Conservation (phyloP, 2,797 vertebrate species). For the Neostethus bicornis region DNA sequence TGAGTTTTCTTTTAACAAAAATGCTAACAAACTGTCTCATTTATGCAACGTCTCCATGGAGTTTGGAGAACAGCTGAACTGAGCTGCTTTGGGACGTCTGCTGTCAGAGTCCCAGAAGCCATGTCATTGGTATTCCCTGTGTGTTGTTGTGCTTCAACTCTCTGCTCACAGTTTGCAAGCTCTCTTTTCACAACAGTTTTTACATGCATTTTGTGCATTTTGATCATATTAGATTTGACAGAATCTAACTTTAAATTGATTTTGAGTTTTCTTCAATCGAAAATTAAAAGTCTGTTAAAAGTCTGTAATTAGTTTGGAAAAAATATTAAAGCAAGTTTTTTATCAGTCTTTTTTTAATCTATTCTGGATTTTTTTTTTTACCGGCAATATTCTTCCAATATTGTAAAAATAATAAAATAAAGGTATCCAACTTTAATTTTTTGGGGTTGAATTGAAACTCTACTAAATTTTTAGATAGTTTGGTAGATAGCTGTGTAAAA, state of each 20-base stretch:
- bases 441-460: too few relatives aligned
- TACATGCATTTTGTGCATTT: slow-evolving; percentile 22
- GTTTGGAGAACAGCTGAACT: slow-evolving; percentile 40
- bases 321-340: too few relatives aligned
- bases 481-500: too few relatives aligned
- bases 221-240: background rate
- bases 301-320: too few relatives aligned
- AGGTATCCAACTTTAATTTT: too few relatives aligned
- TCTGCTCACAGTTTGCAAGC: slow-evolving; percentile 31
- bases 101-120: slow-evolving; percentile 44
- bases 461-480: too few relatives aligned
- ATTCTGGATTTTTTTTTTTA: too few relatives aligned
- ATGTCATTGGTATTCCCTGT: slow-evolving; percentile 61
- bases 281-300: too few relatives aligned
- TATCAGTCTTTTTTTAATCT: too few relatives aligned
- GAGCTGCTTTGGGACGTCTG: slow-evolving; percentile 30
- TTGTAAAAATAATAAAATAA: too few relatives aligned
- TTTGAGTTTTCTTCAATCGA: too few relatives aligned
- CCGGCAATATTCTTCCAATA: too few relatives aligned
- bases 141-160: slow-evolving; percentile 32
- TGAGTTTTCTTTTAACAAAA: slow-evolving; percentile 1
- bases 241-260: background rate
- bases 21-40: slow-evolving; percentile 7
- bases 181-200: slow-evolving; percentile 16
- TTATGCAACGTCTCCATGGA: slow-evolving; percentile 12